Evolutionary conservation across 2,888 invertebrate genomes (phyloP).

Genomic region (Polydrusus pterygomalis): DNA sequence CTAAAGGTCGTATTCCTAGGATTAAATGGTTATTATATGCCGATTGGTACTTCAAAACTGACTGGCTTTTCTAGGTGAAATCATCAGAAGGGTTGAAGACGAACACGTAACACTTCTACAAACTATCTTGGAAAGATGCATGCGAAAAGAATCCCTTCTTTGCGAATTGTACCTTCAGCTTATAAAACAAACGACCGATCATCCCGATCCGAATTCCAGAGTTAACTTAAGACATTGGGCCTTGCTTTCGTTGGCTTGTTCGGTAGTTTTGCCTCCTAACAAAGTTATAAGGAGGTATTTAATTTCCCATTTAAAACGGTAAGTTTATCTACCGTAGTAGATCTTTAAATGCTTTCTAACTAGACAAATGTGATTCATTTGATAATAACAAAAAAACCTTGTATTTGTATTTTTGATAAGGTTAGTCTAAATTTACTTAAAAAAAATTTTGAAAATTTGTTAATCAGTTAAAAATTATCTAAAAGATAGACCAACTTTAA

Average conservation of each 20-base stretch:
- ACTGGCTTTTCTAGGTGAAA: conserved; percentile 74
- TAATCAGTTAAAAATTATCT: too few relatives aligned
- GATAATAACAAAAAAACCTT: too few relatives aligned
- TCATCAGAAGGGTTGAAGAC: conserved; percentile 84
- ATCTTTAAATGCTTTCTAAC: too few relatives aligned
- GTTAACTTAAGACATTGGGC: conserved; percentile 96
- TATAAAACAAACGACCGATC: conserved; percentile 93
- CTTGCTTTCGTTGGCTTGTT: conserved; percentile 85
- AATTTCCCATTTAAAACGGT: conserved; percentile 86
- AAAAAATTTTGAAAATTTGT: too few relatives aligned
- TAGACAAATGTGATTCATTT: too few relatives aligned
- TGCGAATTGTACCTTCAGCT: conserved; percentile 94
- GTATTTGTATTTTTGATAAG: too few relatives aligned
- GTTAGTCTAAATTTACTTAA: too few relatives aligned
- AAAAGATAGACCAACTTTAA: too few relatives aligned
- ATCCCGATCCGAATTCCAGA: conserved; percentile 90
- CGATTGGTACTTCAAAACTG: too few relatives aligned
- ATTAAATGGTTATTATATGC: too few relatives aligned
- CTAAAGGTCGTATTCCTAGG: too few relatives aligned
- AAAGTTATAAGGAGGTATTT: conserved; percentile 90
- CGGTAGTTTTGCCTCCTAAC: conserved; percentile 90
- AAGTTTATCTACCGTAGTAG: not conserved
- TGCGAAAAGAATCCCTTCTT: conserved; percentile 90
- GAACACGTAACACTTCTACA: conserved; percentile 93
- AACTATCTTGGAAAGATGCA: conserved; percentile 90